phyloP scores from a whole-genome alignment of 1,140 invertebrate genomes.

The Metopolophium dirhodum region DNA sequence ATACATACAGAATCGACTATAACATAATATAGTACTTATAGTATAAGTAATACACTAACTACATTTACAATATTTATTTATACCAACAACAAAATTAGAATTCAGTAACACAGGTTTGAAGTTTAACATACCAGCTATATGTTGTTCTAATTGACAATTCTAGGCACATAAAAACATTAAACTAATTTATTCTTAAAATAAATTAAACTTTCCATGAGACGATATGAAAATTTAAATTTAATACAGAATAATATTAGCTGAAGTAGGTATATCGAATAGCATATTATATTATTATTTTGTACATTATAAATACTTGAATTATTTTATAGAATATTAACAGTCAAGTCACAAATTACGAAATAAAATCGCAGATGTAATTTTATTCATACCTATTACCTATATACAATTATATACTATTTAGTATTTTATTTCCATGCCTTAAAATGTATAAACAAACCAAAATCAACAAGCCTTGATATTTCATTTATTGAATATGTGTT shows the following conservation, averaged over 20 bases:
- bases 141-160: neutral
- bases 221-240: neutral
- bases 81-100: neutral
- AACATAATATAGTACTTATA: no score
- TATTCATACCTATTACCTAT: neutral
- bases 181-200: conserved; percentile 2
- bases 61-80: neutral
- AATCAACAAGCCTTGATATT: neutral
- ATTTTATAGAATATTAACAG: neutral
- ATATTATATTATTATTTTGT: neutral
- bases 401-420: neutral
- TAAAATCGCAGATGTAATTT: neutral
- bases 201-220: neutral
- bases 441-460: neutral
- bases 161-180: neutral
- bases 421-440: neutral
- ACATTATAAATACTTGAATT: no score
- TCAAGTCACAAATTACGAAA: neutral
- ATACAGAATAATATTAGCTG: neutral
- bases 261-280: neutral
- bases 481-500: neutral
- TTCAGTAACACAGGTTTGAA: neutral
- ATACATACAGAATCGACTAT: no score
- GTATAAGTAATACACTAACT: neutral
- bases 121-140: neutral